Percentiles rank a stretch among this genome's conserved stretches.
Conservation (phyloP, 2,888 invertebrate species). For the Drosophila leonis region DNA sequence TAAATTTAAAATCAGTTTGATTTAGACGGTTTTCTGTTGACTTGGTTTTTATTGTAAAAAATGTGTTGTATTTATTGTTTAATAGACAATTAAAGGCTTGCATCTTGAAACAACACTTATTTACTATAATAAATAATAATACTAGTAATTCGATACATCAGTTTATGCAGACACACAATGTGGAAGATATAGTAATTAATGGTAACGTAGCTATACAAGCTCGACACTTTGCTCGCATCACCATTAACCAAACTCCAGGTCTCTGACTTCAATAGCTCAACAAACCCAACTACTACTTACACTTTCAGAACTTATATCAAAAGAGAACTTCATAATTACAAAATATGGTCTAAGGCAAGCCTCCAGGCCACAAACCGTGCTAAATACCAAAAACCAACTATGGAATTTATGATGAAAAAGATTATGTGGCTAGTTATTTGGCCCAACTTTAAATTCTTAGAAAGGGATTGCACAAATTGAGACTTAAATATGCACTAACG, state of each 20-base stretch:
- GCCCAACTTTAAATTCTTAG: constrained; percentile 2
- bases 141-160: too few species aligned
- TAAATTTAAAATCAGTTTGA: too few species aligned
- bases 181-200: background rate
- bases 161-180: background rate
- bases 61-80: too few species aligned
- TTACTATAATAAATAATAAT: too few species aligned
- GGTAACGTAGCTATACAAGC: background rate
- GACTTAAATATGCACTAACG: constrained; percentile 15
- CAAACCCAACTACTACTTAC: background rate
- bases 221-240: background rate
- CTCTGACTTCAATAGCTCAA: background rate
- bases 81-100: too few species aligned
- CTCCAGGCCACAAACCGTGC: background rate
- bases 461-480: background rate
- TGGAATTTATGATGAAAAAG: constrained; percentile 6
- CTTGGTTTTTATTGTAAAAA: too few species aligned
- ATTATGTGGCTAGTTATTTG: constrained; percentile 3
- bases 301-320: too few species aligned
- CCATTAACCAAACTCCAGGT: background rate
- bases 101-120: background rate
- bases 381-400: constrained; percentile 7
- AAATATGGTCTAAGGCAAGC: background rate
- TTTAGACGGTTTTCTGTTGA: too few species aligned
- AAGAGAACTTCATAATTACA: background rate